phyloP scores from a whole-genome alignment of 2,888 invertebrate genomes.

The Caenorhabditis auriculariae region DNA sequence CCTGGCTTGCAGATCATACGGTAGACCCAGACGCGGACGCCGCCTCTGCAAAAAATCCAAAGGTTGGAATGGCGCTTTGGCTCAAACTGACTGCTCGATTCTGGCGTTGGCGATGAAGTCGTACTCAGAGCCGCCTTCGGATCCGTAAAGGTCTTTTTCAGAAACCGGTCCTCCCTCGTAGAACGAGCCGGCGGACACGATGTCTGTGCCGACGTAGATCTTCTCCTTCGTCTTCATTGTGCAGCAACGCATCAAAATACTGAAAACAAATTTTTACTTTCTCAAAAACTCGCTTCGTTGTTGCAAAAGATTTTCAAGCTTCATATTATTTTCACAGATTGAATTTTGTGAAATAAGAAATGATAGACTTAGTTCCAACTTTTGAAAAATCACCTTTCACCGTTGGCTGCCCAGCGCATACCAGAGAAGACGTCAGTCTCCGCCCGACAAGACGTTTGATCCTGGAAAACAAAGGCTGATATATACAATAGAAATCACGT shows the following conservation, averaged over 20 bases:
- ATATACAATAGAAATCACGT: neutral
- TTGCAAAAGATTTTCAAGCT: no score
- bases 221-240: constrained; percentile 45
- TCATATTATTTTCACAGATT: no score
- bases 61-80: no score
- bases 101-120: constrained; percentile 60
- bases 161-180: constrained; percentile 58
- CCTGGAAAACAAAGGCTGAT: constrained; percentile 9
- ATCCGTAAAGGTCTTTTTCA: constrained; percentile 51
- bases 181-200: constrained; percentile 54
- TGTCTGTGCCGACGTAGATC: constrained; percentile 61
- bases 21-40: constrained; percentile 60
- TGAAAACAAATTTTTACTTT: constrained; percentile 15
- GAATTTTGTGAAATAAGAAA: no score
- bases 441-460: constrained; percentile 41
- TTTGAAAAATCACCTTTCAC: constrained; percentile 41
- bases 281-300: neutral
- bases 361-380: no score
- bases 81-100: constrained; percentile 52
- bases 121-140: constrained; percentile 51
- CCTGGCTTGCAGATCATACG: constrained; percentile 45
- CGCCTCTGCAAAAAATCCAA: constrained; percentile 50
- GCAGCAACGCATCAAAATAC: constrained; percentile 58
- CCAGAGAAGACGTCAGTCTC: constrained; percentile 55
- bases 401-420: constrained; percentile 60